Evolutionary conservation across 1,140 invertebrate genomes (phyloP), one percentile per base, ranked within the genome.

Genomic region (Aplysia californica): DNA sequence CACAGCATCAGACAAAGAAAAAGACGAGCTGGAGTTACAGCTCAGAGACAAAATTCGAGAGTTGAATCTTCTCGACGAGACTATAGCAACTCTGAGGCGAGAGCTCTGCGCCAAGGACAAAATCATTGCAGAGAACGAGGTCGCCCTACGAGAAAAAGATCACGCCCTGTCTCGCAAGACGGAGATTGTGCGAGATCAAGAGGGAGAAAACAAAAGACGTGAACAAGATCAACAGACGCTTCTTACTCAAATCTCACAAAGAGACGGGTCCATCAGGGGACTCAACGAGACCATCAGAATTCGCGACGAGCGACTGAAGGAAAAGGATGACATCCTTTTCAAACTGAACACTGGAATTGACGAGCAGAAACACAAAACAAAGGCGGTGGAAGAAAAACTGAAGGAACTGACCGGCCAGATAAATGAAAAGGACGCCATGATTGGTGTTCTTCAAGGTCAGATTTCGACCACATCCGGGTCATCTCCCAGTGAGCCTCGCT

Each of bases 241-340:
- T 41, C 74, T 85, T 55, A 80, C 83, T 44, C 84, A 87, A 73
- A 82, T 86, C 55, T 83, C 82, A 35, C 80, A 83, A 26, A 70
- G 80, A 44, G 84, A 87, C 21, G 76, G 75, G 33, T 78, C 74
- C 2, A 79, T 86, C 15, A 79, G 82, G 61, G 77, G 83, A 44
- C 72, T 86, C 10, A 76, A 80, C 33, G 86, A 86, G 66, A 76
- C 73, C 3, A 26, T 87, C 23, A 38, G 80, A 33, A 78, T 56
- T 21, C 66, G 82, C 31, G 84, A 87, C 36, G 85, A 86, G 68
- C 66, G 82, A 44, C 66, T 87, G 36, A 82, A 80, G 65, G 83
- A 85, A 39, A 87, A 86, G 65, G 85, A 84, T 35, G 83, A 83
- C 15, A 77, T 81, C 39, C 44, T 86, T n/a, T 73, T 78, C 59